Evolutionary conservation across 1,140 invertebrate species (phyloP), one percentile per base, ranked within the genome.

Genomic region (Pygmarrhopalites habei): DNA sequence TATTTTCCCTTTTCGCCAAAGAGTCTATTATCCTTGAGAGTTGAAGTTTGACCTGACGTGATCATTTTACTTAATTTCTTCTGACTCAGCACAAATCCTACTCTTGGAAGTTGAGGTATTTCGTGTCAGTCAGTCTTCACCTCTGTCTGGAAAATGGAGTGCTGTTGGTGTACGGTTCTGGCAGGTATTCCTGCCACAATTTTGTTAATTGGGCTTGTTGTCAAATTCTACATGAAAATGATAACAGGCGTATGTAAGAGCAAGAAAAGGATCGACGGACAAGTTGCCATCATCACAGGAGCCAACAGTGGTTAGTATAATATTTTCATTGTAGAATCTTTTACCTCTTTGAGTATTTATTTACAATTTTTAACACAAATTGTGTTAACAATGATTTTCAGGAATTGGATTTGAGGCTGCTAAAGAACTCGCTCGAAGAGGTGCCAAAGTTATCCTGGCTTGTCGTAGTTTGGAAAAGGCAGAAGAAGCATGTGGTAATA

Each of bases 401-500:
- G 80, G 80, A 1, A 79, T 83, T 67, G 82, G 82, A 15, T 77
- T 76, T 65, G 78, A 78, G 56, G 77, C 80, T 15, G 80, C 82
- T 0, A 64, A 74, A 30, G 76, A 79, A 53, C 66, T 79, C 25
- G 78, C 73, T 12, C 69, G 60, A 47, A 63, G 76, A 71, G 75
- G 76, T 29, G 77, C 77, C 2, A 71, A 73, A 67, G 77, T 81
- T 0, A 77, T 80, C 56, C 65, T 81, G 19, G 79, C 79, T 2
- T 80, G 79, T 60, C 66, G 79, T 28, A 74, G 75, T 70, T 60
- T 75, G 46, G 71, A 73, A 58, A 70, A 71, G 58, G 75, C 74
- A 7, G 67, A 70, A 60, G 65, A 70, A 46, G 70, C 72, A n/a
- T 63, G 65, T 47, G 69, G 72, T 71, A 64, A 60, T 39, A n/a